These are phyloP conservation scores for Deilephila elpenor DNA, from an alignment of 2,888 invertebrate species.

Conservation along the genomic window DNA sequence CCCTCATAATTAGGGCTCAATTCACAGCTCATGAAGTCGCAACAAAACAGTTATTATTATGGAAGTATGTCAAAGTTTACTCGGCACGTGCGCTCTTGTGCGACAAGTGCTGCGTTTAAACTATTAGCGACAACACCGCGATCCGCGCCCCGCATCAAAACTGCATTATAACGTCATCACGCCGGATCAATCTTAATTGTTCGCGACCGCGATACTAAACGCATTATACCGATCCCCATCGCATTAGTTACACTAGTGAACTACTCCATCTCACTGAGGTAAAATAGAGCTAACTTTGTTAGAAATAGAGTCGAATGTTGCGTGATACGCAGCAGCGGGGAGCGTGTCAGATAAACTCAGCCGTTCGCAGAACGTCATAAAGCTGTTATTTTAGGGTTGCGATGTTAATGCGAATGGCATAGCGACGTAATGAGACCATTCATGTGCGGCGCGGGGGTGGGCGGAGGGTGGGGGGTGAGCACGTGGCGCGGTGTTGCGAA, in stretches of 20 bases:
- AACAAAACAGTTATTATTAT: neutral
- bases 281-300: neutral
- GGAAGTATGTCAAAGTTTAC: neutral
- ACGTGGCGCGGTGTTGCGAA: constrained; percentile 62
- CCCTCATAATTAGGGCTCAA: too few species aligned
- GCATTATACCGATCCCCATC: constrained; percentile 49
- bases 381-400: constrained; percentile 28
- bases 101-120: constrained; percentile 40
- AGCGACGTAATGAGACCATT: constrained; percentile 59
- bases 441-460: constrained; percentile 45
- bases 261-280: neutral
- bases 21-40: neutral
- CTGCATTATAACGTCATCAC: constrained; percentile 74
- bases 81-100: constrained; percentile 33
- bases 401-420: constrained; percentile 57
- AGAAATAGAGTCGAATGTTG: neutral
- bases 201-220: constrained; percentile 58
- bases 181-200: constrained; percentile 72
- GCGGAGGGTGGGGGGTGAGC: constrained; percentile 43
- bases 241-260: constrained; percentile 27
- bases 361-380: constrained; percentile 30
- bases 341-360: constrained; percentile 26
- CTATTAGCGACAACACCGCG: constrained; percentile 45
- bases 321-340: neutral
- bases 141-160: constrained; percentile 59